Conservation (phyloP, 1,140 invertebrate genomes). For the Nilaparvata lugens region DNA sequence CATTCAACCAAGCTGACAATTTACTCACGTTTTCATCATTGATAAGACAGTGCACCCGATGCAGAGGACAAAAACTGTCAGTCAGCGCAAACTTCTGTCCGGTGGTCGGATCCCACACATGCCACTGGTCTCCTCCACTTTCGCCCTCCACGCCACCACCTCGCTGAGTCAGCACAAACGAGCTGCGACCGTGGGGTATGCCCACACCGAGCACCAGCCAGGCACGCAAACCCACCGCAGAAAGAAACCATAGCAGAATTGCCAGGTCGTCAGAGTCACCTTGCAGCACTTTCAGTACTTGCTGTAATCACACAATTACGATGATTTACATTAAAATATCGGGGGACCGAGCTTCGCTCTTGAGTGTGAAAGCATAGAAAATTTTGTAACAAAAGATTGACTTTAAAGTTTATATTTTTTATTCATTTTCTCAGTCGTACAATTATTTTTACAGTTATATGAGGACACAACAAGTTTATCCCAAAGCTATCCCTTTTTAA, state of each 20-base stretch:
- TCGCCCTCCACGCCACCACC: conserved; percentile 33
- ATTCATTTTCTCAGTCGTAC: no score
- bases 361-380: no score
- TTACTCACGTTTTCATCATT: conserved; percentile 50
- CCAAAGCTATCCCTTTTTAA: no score
- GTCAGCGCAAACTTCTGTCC: conserved; percentile 55
- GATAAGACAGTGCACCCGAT: conserved; percentile 55
- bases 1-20: no score
- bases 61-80: conserved; percentile 66
- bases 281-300: conserved; percentile 64
- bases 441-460: no score
- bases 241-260: conserved; percentile 69
- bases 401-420: no score
- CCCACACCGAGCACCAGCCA: conserved; percentile 64
- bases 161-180: conserved; percentile 57
- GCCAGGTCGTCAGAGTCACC: conserved; percentile 76
- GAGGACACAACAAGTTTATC: no score
- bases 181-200: conserved; percentile 60
- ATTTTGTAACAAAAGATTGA: no score
- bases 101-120: conserved; percentile 59
- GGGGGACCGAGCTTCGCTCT: no score
- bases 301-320: conserved; percentile 47
- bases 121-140: conserved; percentile 36
- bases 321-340: no score
- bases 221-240: conserved; percentile 56